These are phyloP conservation scores for Pseudopodoces humilis DNA, from an alignment of 2,113 vertebrate species.

Conservation along the genomic window DNA sequence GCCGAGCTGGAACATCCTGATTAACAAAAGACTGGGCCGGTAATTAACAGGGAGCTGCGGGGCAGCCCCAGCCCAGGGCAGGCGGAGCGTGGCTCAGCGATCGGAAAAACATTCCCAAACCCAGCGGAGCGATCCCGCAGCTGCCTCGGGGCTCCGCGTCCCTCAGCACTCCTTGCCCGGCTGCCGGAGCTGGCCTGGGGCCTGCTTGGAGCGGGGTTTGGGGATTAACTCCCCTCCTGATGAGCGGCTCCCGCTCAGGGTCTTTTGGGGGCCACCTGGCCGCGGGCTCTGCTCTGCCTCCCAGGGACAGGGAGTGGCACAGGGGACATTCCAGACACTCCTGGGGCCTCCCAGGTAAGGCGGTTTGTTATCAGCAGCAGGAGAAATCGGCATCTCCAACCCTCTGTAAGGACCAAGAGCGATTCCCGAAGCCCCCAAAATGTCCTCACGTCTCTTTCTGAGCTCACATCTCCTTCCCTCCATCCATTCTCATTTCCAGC, in stretches of 20 bases:
- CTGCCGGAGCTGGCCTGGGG: neutral
- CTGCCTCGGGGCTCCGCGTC: neutral
- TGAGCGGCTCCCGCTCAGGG: neutral
- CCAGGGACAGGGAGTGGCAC: neutral
- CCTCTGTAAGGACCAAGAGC: neutral
- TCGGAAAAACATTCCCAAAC: neutral
- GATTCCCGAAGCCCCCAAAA: neutral
- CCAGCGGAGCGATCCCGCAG: neutral
- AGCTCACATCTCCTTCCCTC: neutral
- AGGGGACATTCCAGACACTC: neutral
- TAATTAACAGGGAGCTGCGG: neutral
- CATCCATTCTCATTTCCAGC: neutral
- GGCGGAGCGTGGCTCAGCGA: neutral
- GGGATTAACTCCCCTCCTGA: neutral
- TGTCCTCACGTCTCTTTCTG: neutral
- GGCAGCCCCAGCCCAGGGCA: neutral
- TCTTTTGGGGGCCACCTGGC: neutral
- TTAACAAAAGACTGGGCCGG: neutral
- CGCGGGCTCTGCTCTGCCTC: neutral
- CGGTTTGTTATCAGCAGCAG: neutral
- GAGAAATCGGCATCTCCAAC: neutral
- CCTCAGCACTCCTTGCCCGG: neutral
- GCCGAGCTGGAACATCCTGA: neutral
- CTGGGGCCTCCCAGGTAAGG: fast-evolving
- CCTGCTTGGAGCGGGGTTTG: neutral